Evolutionary conservation across 2,113 vertebrate genomes (phyloP).

Genomic region (Oncorhynchus nerka): DNA sequence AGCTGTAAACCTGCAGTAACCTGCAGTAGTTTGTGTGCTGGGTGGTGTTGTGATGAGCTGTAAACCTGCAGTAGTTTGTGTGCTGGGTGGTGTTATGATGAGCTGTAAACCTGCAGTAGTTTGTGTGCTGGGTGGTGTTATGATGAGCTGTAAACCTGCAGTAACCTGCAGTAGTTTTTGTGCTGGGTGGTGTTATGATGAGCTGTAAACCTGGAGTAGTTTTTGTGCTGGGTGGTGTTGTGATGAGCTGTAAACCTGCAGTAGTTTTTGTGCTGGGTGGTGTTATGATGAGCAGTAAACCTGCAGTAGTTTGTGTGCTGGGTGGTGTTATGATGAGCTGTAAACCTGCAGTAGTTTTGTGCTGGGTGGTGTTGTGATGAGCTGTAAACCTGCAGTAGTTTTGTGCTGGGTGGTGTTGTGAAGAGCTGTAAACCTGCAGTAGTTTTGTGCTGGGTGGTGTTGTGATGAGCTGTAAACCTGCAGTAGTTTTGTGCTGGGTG

Average conservation of each 20-base stretch:
- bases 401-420: background rate
- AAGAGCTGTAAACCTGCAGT: too few relatives aligned
- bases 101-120: background rate
- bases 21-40: background rate
- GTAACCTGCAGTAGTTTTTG: background rate
- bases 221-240: slow-evolving; percentile 11
- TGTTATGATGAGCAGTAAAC: slow-evolving; percentile 9
- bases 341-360: background rate
- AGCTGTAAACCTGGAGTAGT: slow-evolving; percentile 14
- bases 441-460: background rate
- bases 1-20: background rate
- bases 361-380: background rate
- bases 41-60: too few relatives aligned
- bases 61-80: background rate
- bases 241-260: slow-evolving; percentile 2
- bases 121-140: too few relatives aligned
- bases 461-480: too few relatives aligned
- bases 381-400: slow-evolving; percentile 5
- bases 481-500: slow-evolving; percentile 5
- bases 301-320: slow-evolving; percentile 2
- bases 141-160: background rate
- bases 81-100: too few relatives aligned
- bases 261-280: background rate
- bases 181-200: slow-evolving; percentile 16
- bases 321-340: background rate